These are phyloP conservation scores for Dermochelys coriacea DNA, from an alignment of 2,797 vertebrate genomes.

Conservation along the genomic window DNA sequence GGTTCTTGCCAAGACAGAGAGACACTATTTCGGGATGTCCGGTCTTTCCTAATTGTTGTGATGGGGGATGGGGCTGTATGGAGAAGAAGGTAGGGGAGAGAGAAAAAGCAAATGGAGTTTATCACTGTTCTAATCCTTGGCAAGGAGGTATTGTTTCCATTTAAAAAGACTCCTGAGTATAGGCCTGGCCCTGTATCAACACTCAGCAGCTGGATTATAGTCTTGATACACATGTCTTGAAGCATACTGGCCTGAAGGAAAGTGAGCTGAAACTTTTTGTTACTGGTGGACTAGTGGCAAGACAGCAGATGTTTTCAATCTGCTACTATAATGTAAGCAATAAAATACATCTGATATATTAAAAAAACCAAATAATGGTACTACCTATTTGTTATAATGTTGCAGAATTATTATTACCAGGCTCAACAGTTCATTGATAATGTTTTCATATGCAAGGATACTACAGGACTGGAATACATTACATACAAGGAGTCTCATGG, in stretches of 20 bases:
- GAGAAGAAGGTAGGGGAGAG: conserved; percentile 15
- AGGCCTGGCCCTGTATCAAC: conserved; percentile 68
- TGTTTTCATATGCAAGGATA: conserved; percentile 56
- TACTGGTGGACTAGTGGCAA: conserved; percentile 70
- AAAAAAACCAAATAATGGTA: conserved; percentile 70
- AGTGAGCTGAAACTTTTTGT: conserved; percentile 74
- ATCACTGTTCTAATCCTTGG: conserved; percentile 62
- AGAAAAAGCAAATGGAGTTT: conserved; percentile 64
- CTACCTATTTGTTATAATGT: conserved; percentile 73
- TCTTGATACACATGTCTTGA: conserved; percentile 60
- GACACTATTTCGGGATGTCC: conserved; percentile 94
- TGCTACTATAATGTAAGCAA: conserved; percentile 87
- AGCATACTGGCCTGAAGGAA: conserved; percentile 63
- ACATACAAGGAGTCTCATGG: conserved; percentile 44
- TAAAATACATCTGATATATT: conserved; percentile 75
- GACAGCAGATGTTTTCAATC: conserved; percentile 92
- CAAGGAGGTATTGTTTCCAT: conserved; percentile 68
- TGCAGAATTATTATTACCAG: conserved; percentile 74
- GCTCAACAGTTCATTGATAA: conserved; percentile 68
- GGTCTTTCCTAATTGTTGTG: conserved; percentile 92
- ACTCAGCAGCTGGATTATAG: conserved; percentile 78
- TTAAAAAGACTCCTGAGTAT: conserved; percentile 63
- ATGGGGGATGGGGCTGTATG: conserved; percentile 94
- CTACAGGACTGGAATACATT: conserved; percentile 56
- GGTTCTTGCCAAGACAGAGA: conserved; percentile 97